Evolutionary conservation across 2,888 invertebrate species (phyloP).

Genomic region (Hirtodrosophila confusa): DNA sequence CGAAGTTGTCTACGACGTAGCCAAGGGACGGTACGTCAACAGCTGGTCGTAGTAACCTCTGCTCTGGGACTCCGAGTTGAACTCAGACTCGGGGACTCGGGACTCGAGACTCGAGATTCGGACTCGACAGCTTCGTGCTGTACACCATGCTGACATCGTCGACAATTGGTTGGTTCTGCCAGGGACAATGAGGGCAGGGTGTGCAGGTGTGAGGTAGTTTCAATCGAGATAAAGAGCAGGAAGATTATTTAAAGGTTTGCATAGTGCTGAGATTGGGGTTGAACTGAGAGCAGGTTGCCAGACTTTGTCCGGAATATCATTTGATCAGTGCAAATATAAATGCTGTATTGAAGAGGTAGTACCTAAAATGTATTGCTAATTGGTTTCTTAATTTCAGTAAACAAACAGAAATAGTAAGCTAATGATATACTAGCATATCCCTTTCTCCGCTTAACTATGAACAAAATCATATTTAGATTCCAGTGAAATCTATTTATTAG

Average conservation of each 20-base stretch:
- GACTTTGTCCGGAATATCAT: neutral
- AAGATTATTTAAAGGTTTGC: constrained; percentile 3
- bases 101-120: neutral
- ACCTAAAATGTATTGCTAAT: no score
- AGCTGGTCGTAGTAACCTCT: constrained; percentile 47
- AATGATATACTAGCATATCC: no score
- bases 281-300: constrained; percentile 8
- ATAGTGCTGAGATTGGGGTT: constrained; percentile 4
- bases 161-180: constrained; percentile 19
- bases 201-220: constrained; percentile 37
- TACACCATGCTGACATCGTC: constrained; percentile 19
- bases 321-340: no score
- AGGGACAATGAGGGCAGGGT: constrained; percentile 4
- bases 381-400: no score
- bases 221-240: neutral
- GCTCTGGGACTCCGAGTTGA: constrained; percentile 15
- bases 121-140: neutral
- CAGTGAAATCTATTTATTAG: no score
- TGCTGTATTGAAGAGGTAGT: no score
- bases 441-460: no score
- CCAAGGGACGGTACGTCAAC: constrained; percentile 42
- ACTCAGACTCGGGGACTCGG: constrained; percentile 8
- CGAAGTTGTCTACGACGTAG: constrained; percentile 29
- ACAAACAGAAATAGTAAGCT: no score
- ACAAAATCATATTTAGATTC: no score